Conservation (phyloP, 2,797 vertebrate species). For the Coracias cyanogaster region DNA sequence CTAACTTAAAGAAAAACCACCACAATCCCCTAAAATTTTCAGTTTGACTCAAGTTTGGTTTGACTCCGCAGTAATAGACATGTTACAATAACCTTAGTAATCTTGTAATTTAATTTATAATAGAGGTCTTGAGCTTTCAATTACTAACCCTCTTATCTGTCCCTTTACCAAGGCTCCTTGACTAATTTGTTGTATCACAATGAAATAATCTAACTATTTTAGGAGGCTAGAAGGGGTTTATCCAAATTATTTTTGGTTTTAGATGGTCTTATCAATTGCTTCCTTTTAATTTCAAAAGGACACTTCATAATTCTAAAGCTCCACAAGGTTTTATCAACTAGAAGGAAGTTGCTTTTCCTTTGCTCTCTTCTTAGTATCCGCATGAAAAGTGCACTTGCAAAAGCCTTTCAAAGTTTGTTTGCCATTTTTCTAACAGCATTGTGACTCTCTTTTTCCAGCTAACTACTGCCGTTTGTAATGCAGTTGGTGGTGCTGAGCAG, state of each 20-base stretch:
- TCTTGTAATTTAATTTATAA: conserved; percentile 8
- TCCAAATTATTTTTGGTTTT: conserved; percentile 2
- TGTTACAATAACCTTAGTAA: neutral
- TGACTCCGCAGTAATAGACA: neutral
- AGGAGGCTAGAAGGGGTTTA: neutral
- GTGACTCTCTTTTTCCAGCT: neutral
- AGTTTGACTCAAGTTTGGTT: neutral
- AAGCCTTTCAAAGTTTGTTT: neutral
- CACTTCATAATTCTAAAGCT: conserved; percentile 50
- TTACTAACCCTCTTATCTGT: neutral
- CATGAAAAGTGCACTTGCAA: neutral
- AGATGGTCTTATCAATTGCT: conserved; percentile 48
- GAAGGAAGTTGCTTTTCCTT: conserved; percentile 37
- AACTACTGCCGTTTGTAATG: neutral
- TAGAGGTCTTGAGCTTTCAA: conserved; percentile 24
- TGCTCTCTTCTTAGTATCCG: conserved; percentile 13
- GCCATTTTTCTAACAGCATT: neutral
- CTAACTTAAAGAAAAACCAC: neutral
- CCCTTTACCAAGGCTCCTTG: neutral
- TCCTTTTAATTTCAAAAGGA: conserved; percentile 54
- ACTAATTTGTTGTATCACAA: conserved; percentile 13
- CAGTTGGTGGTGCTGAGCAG: neutral
- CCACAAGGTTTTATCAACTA: conserved; percentile 18
- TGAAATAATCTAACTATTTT: neutral
- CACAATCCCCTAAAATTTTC: neutral